Conservation (phyloP, 1,140 invertebrate genomes). For the Mamestra configurata region DNA sequence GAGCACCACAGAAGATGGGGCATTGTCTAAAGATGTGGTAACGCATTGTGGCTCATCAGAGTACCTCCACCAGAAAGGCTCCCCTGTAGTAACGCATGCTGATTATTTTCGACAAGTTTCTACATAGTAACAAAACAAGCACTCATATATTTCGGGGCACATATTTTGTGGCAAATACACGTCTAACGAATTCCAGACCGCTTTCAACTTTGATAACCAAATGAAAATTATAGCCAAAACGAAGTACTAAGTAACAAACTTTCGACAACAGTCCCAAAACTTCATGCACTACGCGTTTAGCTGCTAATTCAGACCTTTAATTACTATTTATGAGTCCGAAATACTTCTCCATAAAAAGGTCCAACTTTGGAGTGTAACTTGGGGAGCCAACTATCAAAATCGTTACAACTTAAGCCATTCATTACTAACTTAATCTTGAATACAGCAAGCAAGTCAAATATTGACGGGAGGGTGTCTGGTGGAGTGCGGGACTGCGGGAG, state of each 20-base stretch:
- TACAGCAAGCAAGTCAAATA: constrained; percentile 44
- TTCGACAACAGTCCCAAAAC: constrained; percentile 6
- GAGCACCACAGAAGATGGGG: too few relatives aligned
- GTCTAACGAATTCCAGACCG: constrained; percentile 1
- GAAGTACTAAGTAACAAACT: constrained; percentile 18
- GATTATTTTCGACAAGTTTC: not conserved
- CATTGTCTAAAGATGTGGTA: too few relatives aligned
- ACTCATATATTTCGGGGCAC: not conserved
- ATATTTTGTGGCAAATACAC: not conserved
- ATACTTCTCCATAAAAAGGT: constrained; percentile 14
- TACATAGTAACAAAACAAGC: not conserved
- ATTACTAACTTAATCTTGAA: constrained; percentile 46
- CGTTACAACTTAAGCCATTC: constrained; percentile 38
- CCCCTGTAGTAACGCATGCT: too few relatives aligned
- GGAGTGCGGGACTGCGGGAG: constrained; percentile 2
- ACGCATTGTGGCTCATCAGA: too few relatives aligned
- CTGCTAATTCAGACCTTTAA: constrained; percentile 4
- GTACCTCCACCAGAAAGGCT: too few relatives aligned
- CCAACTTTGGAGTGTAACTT: constrained; percentile 15
- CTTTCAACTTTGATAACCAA: not conserved
- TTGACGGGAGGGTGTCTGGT: constrained; percentile 47
- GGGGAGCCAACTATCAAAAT: constrained; percentile 11
- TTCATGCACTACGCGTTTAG: constrained; percentile 30
- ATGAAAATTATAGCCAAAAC: not conserved
- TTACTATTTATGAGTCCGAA: constrained; percentile 28